Conservation (phyloP, 2,113 vertebrate species). For the Pachyramphus minor region DNA sequence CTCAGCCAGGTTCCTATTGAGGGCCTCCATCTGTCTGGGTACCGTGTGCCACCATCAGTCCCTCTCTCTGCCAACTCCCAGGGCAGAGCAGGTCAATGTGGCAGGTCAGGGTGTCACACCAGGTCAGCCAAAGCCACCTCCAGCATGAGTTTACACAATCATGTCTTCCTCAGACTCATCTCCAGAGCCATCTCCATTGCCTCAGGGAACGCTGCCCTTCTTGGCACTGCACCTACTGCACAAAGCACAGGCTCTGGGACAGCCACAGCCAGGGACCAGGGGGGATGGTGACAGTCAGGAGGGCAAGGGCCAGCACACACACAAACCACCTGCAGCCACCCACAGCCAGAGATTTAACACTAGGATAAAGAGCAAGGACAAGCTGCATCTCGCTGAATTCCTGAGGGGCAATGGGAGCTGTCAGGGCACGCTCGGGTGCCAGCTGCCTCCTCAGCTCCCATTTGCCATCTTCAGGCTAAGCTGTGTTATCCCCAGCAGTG, state of each 20-base stretch:
- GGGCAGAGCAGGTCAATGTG: neutral
- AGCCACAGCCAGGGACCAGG: neutral
- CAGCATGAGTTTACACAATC: fast-evolving
- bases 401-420: neutral
- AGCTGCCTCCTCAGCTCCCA: neutral
- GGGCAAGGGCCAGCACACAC: neutral
- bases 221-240: neutral
- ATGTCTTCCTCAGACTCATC: neutral
- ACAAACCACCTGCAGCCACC: neutral
- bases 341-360: neutral
- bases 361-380: neutral
- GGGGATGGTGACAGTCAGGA: neutral
- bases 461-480: neutral
- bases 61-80: neutral
- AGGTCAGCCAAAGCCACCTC: neutral
- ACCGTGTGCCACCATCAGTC: neutral
- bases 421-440: neutral
- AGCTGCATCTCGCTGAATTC: neutral
- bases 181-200: neutral
- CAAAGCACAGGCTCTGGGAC: neutral
- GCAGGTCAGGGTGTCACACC: neutral
- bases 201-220: neutral
- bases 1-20: neutral
- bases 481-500: fast-evolving
- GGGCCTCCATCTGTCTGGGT: neutral